A percentile compares a stretch with the other conserved stretches of the same genome.
These are phyloP conservation scores for Brachyrhaphis roseni DNA, from an alignment of 2,797 vertebrate species.

Conservation along the genomic window DNA sequence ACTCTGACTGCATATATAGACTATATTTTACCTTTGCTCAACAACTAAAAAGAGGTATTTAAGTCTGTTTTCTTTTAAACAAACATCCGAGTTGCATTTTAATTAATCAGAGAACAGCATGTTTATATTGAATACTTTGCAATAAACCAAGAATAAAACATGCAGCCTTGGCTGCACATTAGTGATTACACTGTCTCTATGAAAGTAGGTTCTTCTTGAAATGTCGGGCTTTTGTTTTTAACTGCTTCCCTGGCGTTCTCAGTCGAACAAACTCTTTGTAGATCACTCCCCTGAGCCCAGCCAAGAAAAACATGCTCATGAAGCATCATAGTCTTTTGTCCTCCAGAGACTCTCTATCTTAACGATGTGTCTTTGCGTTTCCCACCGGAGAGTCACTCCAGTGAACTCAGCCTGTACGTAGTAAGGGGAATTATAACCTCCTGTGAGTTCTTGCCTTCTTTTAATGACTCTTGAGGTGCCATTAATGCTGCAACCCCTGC, in stretches of 20 bases:
- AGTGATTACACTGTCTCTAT: constrained; percentile 39
- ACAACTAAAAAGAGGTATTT: neutral
- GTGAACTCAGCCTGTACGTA: constrained; percentile 50
- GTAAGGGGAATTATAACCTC: constrained; percentile 49
- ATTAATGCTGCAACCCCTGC: constrained; percentile 61
- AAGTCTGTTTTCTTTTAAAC: neutral
- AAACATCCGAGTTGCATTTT: neutral
- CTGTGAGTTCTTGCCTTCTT: constrained; percentile 46
- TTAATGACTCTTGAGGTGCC: constrained; percentile 64
- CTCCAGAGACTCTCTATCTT: constrained; percentile 62
- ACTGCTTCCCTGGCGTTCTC: constrained; percentile 38
- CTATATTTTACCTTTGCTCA: neutral
- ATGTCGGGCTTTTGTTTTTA: constrained; percentile 43
- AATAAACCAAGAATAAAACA: constrained; percentile 2
- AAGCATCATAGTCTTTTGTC: constrained; percentile 48
- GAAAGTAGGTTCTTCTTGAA: constrained; percentile 43
- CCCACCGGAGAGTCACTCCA: constrained; percentile 43
- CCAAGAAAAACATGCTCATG: constrained; percentile 70
- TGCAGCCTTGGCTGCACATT: constrained; percentile 3
- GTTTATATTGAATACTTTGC: constrained; percentile 3
- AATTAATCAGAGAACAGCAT: neutral
- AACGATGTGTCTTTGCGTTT: constrained; percentile 53
- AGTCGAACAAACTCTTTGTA: constrained; percentile 49
- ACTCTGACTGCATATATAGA: neutral
- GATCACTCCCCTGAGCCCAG: constrained; percentile 45